Evolutionary conservation across 2,888 invertebrate genomes (phyloP), one percentile per base, ranked within the genome.

Genomic region (Agriopis marginaria): DNA sequence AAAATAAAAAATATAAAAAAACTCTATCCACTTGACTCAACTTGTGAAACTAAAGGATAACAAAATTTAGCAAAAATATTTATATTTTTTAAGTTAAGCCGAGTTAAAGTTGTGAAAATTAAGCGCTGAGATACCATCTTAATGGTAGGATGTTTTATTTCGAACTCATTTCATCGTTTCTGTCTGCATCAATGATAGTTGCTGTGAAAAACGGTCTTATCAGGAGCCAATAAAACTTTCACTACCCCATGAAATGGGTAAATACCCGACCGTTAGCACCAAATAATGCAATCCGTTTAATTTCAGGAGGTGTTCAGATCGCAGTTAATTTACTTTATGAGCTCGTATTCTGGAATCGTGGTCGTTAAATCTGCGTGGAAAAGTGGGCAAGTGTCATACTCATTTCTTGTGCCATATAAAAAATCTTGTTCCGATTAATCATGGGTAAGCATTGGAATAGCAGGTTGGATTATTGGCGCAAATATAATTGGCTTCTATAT

Each of bases 301-400:
- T 80, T 80, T 77, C 77, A 76, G 72, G 72, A 77, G 78, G 76
- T 75, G 72, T 79, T 79, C 78, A 77, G 77, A 75, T 76, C 75
- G 79, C 77, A 79, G 79, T 79, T 79, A 79, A 78, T 79, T 79
- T 80, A 75, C 72, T 79, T 80, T 80, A 81, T 68, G 77, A 75
- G 71, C 71, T 79, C 80, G 77, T 79, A 76, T 77, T 68, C 73
- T 63, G 49, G 59, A 71, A 74, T 75, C 63, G 70, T 32, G 47
- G 61, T 66, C 67, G 71, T 75, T 70, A 72, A 71, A 71, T 66
- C 58, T 59, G 66, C 50, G 54, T 45, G 50, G 51, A 69, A 56
- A 65, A 65, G 47, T 69, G 45, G 58, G 39, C 7, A 65, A 62
- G 42, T 66, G 62, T 65, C 58, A 66, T 32, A 53, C 49, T 60